Percentiles rank a stretch among this genome's conserved stretches.
These are phyloP conservation scores for Macroglossus sobrinus DNA, from an alignment of 2,113 vertebrate genomes.

Conservation along the genomic window DNA sequence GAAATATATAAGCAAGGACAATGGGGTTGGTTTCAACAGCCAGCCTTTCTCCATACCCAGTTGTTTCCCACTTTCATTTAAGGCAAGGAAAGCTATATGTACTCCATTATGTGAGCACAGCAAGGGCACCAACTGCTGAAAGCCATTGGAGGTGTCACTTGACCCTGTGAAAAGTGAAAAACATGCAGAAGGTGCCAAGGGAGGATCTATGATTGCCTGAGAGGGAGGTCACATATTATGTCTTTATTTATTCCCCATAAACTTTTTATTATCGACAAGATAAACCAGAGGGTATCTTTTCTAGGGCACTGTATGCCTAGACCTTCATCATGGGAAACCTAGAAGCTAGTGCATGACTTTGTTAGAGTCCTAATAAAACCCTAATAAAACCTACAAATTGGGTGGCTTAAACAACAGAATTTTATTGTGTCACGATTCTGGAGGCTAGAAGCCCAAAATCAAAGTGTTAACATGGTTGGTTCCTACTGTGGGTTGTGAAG, in stretches of 20 bases:
- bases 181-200: rapidly evolving
- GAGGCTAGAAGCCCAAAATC: background rate
- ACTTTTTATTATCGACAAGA: background rate
- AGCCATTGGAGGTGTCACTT: background rate
- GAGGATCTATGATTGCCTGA: background rate
- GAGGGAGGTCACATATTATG: background rate
- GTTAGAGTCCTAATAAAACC: too few species aligned
- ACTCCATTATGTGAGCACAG: rapidly evolving
- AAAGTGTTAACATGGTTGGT: background rate
- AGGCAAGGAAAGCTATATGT: background rate
- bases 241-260: background rate
- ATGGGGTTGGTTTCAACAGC: background rate
- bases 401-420: background rate
- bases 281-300: background rate
- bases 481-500: background rate
- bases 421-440: background rate
- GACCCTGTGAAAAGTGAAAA: background rate
- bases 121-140: background rate
- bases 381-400: background rate
- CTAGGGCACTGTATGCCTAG: background rate
- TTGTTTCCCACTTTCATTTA: background rate
- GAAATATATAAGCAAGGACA: background rate
- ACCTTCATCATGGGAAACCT: background rate
- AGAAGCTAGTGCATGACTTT: background rate
- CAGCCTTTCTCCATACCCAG: background rate